phyloP scores from a whole-genome alignment of 2,888 invertebrate species.

The Tenthredo mesomela region DNA sequence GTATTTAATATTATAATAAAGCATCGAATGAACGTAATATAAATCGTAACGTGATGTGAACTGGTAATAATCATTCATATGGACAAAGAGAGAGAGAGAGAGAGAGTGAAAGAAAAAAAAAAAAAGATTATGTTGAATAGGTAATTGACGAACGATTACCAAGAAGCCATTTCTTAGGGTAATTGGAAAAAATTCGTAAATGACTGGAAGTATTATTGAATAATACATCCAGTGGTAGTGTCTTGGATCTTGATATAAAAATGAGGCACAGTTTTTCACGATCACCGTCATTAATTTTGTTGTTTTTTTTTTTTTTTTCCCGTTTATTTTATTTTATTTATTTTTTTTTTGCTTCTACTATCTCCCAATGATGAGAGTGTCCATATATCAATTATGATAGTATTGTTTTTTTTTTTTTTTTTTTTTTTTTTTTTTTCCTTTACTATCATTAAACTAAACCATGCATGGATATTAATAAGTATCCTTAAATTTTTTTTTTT shows the following conservation, averaged over 20 bases:
- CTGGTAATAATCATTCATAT: constrained; percentile 28
- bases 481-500: constrained; percentile 73
- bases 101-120: background rate
- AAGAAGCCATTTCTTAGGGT: constrained; percentile 30
- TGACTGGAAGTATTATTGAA: constrained; percentile 31
- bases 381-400: constrained; percentile 73
- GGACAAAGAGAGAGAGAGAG: background rate
- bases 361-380: constrained; percentile 76
- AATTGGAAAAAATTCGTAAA: constrained; percentile 31
- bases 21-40: constrained; percentile 39
- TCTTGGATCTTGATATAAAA: constrained; percentile 59
- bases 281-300: constrained; percentile 69
- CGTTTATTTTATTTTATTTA: background rate
- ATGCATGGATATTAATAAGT: constrained; percentile 76
- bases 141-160: constrained; percentile 28
- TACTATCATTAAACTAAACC: constrained; percentile 75
- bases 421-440: constrained; percentile 51
- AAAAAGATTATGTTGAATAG: constrained; percentile 13
- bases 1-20: constrained; percentile 12
- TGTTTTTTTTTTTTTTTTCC: constrained; percentile 61
- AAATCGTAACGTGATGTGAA: constrained; percentile 41
- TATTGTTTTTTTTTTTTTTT: constrained; percentile 53
- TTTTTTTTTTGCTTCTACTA: constrained; percentile 66
- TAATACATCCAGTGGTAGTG: constrained; percentile 28
- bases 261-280: constrained; percentile 76